Percentiles rank a stretch among this genome's conserved stretches.
Evolutionary conservation across 2,113 vertebrate genomes (phyloP).

Genomic region (Sterna hirundo): DNA sequence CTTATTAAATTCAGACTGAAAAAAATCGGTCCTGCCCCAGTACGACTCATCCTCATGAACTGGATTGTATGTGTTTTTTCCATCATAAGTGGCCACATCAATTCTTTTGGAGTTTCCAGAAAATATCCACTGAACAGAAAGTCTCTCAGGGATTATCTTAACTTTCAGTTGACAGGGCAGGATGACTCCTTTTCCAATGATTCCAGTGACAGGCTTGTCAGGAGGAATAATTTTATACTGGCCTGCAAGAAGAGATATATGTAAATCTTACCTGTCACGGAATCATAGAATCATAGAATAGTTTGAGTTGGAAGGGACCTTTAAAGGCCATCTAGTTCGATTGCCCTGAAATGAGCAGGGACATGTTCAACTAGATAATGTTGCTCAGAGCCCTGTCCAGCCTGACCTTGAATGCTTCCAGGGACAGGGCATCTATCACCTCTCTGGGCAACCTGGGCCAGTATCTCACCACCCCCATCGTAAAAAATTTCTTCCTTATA

Average conservation of each 20-base stretch:
- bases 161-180: neutral
- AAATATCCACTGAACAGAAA: neutral
- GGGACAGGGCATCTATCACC: neutral
- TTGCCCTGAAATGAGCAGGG: neutral
- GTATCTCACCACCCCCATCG: neutral
- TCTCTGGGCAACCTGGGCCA: neutral
- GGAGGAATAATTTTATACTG: neutral
- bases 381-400: neutral
- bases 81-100: neutral
- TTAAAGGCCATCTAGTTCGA: neutral
- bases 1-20: neutral
- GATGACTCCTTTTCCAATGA: neutral
- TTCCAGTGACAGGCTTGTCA: neutral
- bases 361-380: neutral
- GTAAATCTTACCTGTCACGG: neutral
- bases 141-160: neutral
- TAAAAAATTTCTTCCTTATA: neutral
- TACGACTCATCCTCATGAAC: neutral
- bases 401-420: neutral
- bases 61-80: neutral
- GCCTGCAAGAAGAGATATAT: neutral
- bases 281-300: neutral
- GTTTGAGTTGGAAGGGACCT: neutral
- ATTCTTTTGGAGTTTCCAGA: neutral
- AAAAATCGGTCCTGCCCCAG: neutral